A percentile compares a stretch with the other conserved stretches of the same genome.
phyloP scores from a whole-genome alignment of 2,888 invertebrate genomes.

The Disparrhopalites patrizii region DNA sequence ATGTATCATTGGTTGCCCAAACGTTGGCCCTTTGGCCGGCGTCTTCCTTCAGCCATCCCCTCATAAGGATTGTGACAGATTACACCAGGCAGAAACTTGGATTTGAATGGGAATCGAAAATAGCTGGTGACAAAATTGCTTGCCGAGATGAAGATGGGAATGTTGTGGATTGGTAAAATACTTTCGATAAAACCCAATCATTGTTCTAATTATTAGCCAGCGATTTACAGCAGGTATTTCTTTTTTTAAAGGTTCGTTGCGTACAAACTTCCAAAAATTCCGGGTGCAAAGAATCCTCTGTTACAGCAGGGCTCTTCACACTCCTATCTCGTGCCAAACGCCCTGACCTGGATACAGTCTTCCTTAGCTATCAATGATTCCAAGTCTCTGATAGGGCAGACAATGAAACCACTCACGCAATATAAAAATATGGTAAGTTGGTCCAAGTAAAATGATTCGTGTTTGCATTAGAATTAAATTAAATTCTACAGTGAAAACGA shows the following conservation, averaged over 20 bases:
- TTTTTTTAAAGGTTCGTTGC: conserved; percentile 69
- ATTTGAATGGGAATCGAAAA: background rate
- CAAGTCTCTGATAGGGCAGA: conserved; percentile 55
- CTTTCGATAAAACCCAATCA: too few species aligned
- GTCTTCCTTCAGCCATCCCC: too few species aligned
- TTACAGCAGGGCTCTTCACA: conserved; percentile 65
- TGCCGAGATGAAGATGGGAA: conserved; percentile 63
- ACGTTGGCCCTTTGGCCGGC: too few species aligned
- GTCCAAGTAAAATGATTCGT: too few species aligned
- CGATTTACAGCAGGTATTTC: too few species aligned
- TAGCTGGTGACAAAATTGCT: conserved; percentile 29
- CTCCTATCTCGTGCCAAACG: conserved; percentile 57
- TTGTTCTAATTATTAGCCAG: too few species aligned
- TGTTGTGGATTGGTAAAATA: conserved; percentile 65
- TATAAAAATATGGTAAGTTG: background rate
- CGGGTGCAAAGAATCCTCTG: conserved; percentile 56
- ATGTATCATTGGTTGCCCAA: too few species aligned
- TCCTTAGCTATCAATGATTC: conserved; percentile 60
- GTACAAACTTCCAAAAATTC: conserved; percentile 72
- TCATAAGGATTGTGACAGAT: too few species aligned
- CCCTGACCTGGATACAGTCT: conserved; percentile 66
- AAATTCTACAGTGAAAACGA: too few species aligned
- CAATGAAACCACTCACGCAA: conserved; percentile 43
- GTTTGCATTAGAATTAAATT: too few species aligned
- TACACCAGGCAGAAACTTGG: too few species aligned